Percentiles rank a stretch among this genome's conserved stretches.
phyloP scores from a whole-genome alignment of 2,113 vertebrate species.

The Apus apus region DNA sequence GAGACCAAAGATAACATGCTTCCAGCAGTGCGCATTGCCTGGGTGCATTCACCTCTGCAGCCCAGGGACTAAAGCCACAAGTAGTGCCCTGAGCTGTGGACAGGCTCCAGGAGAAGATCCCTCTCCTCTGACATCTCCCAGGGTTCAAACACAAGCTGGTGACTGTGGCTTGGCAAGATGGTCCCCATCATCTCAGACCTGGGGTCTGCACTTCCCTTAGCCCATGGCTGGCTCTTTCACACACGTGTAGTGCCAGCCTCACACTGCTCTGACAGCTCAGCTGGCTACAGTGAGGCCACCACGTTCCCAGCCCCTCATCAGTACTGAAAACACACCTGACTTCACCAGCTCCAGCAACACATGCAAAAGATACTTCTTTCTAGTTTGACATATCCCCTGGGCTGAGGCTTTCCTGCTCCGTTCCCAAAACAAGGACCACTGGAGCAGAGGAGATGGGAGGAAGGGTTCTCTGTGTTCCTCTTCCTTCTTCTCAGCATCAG shows the following conservation, averaged over 20 bases:
- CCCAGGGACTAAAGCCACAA: neutral
- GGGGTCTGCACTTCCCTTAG: neutral
- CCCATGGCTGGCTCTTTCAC: neutral
- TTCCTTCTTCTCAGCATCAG: neutral
- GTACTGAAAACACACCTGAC: rapidly evolving
- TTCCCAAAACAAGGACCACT: neutral
- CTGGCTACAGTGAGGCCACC: rapidly evolving
- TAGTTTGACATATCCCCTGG: neutral
- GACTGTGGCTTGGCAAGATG: neutral
- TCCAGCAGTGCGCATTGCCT: neutral
- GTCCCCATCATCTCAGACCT: neutral
- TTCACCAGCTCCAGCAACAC: neutral
- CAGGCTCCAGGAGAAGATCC: neutral
- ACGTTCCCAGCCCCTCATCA: neutral
- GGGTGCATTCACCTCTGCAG: neutral
- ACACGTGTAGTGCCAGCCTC: too few species aligned
- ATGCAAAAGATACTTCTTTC: neutral
- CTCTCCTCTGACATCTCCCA: neutral
- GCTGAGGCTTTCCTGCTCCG: neutral
- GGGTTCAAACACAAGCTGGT: neutral
- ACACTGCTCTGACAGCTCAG: neutral
- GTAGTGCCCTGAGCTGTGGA: neutral
- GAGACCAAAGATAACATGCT: neutral
- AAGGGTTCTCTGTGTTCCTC: neutral
- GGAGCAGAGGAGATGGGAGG: neutral